Conservation (phyloP, 2,888 invertebrate genomes). For the Diogma glabrata region DNA sequence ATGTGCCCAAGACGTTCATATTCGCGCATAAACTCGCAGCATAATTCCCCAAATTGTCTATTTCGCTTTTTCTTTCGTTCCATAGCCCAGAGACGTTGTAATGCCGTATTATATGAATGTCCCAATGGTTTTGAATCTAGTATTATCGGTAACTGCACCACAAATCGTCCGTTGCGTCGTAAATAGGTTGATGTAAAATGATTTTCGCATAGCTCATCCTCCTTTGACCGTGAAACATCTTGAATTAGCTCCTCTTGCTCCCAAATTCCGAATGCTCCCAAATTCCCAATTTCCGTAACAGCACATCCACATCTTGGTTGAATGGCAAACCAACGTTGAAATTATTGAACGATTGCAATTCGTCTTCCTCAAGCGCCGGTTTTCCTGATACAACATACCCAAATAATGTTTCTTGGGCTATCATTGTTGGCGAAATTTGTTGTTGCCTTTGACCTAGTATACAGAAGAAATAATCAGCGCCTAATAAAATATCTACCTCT, state of each 20-base stretch:
- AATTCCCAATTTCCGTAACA: conserved; percentile 7
- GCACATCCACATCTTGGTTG: background rate
- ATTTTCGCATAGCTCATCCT: background rate
- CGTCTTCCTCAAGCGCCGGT: too few relatives aligned
- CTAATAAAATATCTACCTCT: background rate
- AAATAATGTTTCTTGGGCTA: too few relatives aligned
- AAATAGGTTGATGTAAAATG: background rate
- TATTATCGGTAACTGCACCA: background rate
- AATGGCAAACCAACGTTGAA: background rate
- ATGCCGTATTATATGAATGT: background rate
- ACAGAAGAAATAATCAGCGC: background rate
- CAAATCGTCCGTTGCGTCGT: background rate
- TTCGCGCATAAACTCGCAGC: background rate
- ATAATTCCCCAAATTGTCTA: background rate
- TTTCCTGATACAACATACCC: too few relatives aligned
- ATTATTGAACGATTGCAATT: background rate
- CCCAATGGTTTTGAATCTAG: background rate
- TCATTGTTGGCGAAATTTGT: too few relatives aligned
- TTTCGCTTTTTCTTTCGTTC: background rate
- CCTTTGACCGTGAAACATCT: background rate
- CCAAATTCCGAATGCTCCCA: too few relatives aligned
- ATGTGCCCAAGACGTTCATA: conserved; percentile 18
- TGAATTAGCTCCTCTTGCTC: background rate
- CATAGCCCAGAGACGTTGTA: background rate
- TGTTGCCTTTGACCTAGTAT: too few relatives aligned